These are phyloP conservation scores for Mirza zaza DNA, from an alignment of 2,113 vertebrate genomes.

Conservation along the genomic window DNA sequence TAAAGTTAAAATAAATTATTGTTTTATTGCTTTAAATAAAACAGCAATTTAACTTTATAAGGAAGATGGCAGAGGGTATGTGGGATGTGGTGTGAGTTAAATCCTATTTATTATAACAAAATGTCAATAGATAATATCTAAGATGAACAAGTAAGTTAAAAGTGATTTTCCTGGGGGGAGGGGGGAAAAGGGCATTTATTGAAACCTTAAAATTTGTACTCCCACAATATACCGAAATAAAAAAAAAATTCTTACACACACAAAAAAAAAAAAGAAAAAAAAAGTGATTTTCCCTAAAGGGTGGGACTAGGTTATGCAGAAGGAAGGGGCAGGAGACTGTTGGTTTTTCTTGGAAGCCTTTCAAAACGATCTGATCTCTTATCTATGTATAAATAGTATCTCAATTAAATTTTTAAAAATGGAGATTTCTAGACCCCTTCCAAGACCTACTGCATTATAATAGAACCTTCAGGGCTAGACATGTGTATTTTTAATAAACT, in stretches of 20 bases:
- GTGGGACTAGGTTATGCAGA: background rate
- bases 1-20: background rate
- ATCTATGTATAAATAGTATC: background rate
- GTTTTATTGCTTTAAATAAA: background rate
- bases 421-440: background rate
- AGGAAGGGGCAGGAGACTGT: background rate
- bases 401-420: background rate
- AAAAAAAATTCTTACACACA: too few species aligned
- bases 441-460: background rate
- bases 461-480: background rate
- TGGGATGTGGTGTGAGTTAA: background rate
- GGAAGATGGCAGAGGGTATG: background rate
- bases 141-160: background rate
- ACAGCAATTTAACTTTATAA: background rate
- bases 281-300: background rate
- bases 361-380: background rate
- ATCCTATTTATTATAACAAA: background rate
- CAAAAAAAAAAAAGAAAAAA: too few species aligned
- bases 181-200: too few species aligned
- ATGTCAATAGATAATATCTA: background rate
- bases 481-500: background rate
- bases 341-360: background rate
- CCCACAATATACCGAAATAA: too few species aligned
- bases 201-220: too few species aligned
- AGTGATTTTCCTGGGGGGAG: background rate